Base-by-base conservation (phyloP, 2,113 vertebrate genomes). In the Corythoichthys haematopterus region DNA sequence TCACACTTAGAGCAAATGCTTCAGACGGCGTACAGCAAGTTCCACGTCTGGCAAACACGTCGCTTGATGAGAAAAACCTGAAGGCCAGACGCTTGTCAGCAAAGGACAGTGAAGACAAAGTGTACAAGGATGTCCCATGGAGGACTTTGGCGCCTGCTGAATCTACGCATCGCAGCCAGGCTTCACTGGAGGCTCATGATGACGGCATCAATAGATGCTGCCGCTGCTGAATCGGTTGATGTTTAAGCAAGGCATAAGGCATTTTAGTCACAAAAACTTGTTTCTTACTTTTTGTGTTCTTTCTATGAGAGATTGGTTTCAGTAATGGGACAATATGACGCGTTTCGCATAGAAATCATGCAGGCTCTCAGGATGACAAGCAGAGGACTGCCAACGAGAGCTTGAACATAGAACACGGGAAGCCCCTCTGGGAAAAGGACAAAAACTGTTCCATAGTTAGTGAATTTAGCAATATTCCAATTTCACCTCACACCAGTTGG, bases 1-100 rank as follows among this genome's bases (percentile, higher is more conserved):
- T 93, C 92, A 74, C 97, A 99, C 87, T 92, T 99, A 91, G 96
- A 98, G 88, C 95, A 98, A 83, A 98, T 99, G 97, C 77, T 99
- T 48, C 96, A 98, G 89, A 92, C 92, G 0, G 96, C 97, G 62
- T 99, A 98, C 88, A 95, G 90, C 87, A 99, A 99, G 89, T 96
- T 97, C 78, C 95, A 98, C 51, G 87, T 91, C 0, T 99, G 97
- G 97, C 97, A 98, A 87, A 98, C 94, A 6, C 93, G 95, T 10
- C 93, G 96, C 69, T 94, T 98, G 93, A 88, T 94, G 89, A 97
- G 95, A 76, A 99, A 98, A 89, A 98, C 95, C 90, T 99, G 97
- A 99, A 1, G 70, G 59, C 53, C n/a, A 16, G 72, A 52, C 14
- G 37, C 4, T 65, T 63, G 38, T 56, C 52, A 46, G 75, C 56